Conservation (phyloP, 2,797 vertebrate genomes). For the Hapalemur alaotrensis region DNA sequence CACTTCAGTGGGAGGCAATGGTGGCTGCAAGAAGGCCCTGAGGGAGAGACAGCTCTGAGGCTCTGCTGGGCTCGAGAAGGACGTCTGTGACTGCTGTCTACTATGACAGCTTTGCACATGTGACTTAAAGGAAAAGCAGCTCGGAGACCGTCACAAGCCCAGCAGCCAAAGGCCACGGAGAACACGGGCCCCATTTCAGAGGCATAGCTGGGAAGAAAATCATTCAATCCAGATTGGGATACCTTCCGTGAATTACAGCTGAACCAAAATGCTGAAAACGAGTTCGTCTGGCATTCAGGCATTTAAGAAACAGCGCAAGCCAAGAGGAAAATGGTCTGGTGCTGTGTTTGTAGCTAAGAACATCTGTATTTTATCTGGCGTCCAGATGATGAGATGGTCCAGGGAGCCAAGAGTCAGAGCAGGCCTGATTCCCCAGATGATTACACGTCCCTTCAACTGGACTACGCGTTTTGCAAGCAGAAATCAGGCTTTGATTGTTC, state of each 20-base stretch:
- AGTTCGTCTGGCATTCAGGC: slow-evolving; percentile 64
- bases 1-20: background rate
- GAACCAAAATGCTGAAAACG: slow-evolving; percentile 65
- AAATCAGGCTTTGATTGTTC: slow-evolving; percentile 33
- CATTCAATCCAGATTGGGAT: slow-evolving; percentile 32
- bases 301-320: slow-evolving; percentile 65
- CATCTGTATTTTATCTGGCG: slow-evolving; percentile 84
- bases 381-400: slow-evolving; percentile 77
- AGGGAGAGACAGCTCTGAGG: background rate
- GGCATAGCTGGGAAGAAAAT: slow-evolving; percentile 39
- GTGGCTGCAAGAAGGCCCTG: background rate
- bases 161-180: background rate
- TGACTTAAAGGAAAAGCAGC: slow-evolving; percentile 27
- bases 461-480: slow-evolving; percentile 67
- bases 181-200: slow-evolving; percentile 29
- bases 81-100: background rate
- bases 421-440: slow-evolving; percentile 72
- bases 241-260: slow-evolving; percentile 64
- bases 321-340: slow-evolving; percentile 64
- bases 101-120: background rate
- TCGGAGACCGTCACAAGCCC: background rate
- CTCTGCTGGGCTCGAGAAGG: background rate
- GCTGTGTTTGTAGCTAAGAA: slow-evolving; percentile 73
- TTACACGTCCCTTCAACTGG: slow-evolving; percentile 62
- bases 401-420: slow-evolving; percentile 74